Percentiles rank a stretch among this genome's conserved stretches.
phyloP scores from a whole-genome alignment of 2,888 invertebrate genomes.

The Ochropacha duplaris region DNA sequence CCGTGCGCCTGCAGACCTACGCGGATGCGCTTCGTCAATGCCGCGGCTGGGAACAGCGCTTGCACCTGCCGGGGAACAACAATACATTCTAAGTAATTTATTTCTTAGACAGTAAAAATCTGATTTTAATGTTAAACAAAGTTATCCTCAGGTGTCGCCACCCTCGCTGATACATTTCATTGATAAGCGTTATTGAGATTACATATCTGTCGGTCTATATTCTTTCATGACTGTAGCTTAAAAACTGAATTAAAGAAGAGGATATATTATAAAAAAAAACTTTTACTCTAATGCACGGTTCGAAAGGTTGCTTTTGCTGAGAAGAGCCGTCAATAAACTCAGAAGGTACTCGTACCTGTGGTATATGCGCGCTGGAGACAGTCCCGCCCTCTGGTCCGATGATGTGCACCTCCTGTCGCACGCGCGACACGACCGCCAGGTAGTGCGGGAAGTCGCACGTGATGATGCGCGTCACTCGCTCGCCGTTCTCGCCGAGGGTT shows the following conservation, averaged over 20 bases:
- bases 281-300: too few species aligned
- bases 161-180: too few species aligned
- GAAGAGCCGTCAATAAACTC: too few species aligned
- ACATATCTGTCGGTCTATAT: too few species aligned
- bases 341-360: constrained; percentile 84
- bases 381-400: constrained; percentile 99
- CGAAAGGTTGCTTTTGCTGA: too few species aligned
- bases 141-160: too few species aligned
- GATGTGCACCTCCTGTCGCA: constrained; percentile 97
- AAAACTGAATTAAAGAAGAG: too few species aligned
- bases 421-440: constrained; percentile 96
- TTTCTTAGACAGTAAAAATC: too few species aligned
- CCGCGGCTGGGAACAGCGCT: constrained; percentile 95
- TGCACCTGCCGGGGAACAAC: constrained; percentile 74
- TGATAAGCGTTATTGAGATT: too few species aligned
- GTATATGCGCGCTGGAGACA: constrained; percentile 95
- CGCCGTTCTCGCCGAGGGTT: constrained; percentile 85
- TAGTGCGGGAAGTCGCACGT: constrained; percentile 99
- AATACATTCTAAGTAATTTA: too few species aligned
- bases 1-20: constrained; percentile 99
- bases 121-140: too few species aligned
- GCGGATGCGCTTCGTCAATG: constrained; percentile 99
- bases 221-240: too few species aligned
- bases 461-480: constrained; percentile 95
- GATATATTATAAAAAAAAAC: not conserved